Conservation (phyloP, 2,113 vertebrate species). For the Numida meleagris region DNA sequence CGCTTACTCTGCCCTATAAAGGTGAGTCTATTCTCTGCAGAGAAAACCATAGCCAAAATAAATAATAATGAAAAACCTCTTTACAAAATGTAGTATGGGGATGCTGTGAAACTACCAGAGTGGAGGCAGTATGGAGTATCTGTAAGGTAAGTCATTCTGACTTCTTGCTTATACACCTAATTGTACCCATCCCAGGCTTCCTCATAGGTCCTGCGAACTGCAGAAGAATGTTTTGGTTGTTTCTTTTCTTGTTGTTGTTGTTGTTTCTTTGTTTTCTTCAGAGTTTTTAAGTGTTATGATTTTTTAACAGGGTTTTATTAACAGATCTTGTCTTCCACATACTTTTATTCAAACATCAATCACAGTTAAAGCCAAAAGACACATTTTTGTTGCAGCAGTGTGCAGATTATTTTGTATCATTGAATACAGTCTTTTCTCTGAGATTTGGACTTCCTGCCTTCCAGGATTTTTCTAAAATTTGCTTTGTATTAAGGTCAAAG, state of each 20-base stretch:
- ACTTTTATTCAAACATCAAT: background rate
- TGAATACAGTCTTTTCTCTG: background rate
- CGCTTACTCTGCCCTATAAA: background rate
- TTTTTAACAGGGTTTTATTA: background rate
- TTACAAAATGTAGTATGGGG: background rate
- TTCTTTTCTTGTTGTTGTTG: too few species aligned
- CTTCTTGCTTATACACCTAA: background rate
- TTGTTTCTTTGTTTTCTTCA: fast-evolving
- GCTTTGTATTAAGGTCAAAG: background rate
- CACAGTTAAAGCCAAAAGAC: background rate
- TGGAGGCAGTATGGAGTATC: background rate
- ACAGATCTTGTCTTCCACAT: background rate
- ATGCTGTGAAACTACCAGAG: background rate
- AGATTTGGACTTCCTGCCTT: background rate
- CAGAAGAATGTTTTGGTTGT: background rate
- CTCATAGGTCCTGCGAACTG: background rate
- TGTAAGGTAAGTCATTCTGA: background rate
- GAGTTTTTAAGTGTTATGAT: background rate
- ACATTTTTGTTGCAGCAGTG: background rate
- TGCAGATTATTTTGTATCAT: background rate
- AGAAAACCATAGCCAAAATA: background rate
- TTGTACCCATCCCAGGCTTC: background rate
- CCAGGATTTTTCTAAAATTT: background rate
- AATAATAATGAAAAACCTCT: background rate
- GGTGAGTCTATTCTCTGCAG: background rate